These are phyloP conservation scores for Otis tarda DNA, from an alignment of 2,113 vertebrate genomes.

Conservation along the genomic window DNA sequence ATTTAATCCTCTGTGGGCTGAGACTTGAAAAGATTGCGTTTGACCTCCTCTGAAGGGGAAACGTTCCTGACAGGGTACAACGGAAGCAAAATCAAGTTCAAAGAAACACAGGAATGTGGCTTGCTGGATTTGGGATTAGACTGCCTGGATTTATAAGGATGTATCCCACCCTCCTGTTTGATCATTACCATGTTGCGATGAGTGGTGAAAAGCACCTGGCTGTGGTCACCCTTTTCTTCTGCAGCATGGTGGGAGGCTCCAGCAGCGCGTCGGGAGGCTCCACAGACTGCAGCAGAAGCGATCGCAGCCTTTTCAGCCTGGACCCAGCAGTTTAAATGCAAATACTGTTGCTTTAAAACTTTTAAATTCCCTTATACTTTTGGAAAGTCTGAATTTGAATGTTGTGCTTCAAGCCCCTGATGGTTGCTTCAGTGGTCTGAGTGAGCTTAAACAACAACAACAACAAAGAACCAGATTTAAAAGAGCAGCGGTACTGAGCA, in stretches of 20 bases:
- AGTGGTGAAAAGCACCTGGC: neutral
- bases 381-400: neutral
- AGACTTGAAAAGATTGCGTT: neutral
- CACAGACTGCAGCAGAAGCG: neutral
- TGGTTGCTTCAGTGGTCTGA: neutral
- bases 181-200: neutral
- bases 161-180: neutral
- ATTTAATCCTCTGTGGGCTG: neutral
- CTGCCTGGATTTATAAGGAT: neutral
- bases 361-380: neutral
- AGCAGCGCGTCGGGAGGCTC: neutral
- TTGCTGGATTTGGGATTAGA: neutral
- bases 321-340: neutral
- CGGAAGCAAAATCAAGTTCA: neutral
- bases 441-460: neutral
- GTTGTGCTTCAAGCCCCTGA: neutral
- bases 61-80: neutral
- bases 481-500: neutral
- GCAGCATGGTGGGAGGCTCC: neutral
- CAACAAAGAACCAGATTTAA: neutral
- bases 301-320: neutral
- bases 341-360: neutral
- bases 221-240: neutral
- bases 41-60: neutral
- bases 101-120: slow-evolving; percentile 11